A percentile compares a stretch with the other conserved stretches of the same genome.
These are phyloP conservation scores for Rhaphigaster nebulosa DNA, from an alignment of 2,888 invertebrate genomes.

Conservation along the genomic window DNA sequence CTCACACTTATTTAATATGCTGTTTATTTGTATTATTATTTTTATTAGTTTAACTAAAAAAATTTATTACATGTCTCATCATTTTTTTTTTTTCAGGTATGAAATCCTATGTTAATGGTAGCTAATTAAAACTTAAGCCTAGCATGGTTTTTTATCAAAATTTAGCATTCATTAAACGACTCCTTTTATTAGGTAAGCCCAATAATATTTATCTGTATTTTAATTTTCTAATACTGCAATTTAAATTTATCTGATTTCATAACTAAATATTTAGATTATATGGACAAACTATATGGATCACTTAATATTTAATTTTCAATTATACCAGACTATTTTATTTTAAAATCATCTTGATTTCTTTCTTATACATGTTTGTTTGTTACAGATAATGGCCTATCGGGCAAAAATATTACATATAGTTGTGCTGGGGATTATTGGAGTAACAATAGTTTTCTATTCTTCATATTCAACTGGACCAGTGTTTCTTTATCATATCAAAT, in stretches of 20 bases:
- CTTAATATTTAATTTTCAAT: too few species aligned
- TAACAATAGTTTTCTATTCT: constrained; percentile 71
- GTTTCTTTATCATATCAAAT: constrained; percentile 63
- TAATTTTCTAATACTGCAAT: not conserved
- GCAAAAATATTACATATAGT: constrained; percentile 70
- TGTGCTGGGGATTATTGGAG: constrained; percentile 69
- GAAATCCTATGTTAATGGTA: constrained; percentile 12
- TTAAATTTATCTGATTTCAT: not conserved
- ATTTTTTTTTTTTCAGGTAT: not conserved
- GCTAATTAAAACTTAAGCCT: not conserved
- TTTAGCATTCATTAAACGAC: not conserved
- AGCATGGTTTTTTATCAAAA: constrained; percentile 35
- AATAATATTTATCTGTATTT: not conserved
- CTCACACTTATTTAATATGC: not conserved
- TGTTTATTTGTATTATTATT: not conserved
- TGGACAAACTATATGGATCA: not conserved
- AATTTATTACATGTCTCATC: too few species aligned
- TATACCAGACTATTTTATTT: not conserved
- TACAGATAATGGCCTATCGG: constrained; percentile 68
- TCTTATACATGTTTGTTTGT: constrained; percentile 52
- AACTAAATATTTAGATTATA: not conserved
- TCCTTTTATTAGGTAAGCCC: not conserved
- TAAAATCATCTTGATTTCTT: not conserved
- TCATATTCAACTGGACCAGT: constrained; percentile 69
- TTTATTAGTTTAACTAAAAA: not conserved